Base-by-base conservation (phyloP, 2,888 invertebrate genomes). In the Choristoneura rosaceana region DNA sequence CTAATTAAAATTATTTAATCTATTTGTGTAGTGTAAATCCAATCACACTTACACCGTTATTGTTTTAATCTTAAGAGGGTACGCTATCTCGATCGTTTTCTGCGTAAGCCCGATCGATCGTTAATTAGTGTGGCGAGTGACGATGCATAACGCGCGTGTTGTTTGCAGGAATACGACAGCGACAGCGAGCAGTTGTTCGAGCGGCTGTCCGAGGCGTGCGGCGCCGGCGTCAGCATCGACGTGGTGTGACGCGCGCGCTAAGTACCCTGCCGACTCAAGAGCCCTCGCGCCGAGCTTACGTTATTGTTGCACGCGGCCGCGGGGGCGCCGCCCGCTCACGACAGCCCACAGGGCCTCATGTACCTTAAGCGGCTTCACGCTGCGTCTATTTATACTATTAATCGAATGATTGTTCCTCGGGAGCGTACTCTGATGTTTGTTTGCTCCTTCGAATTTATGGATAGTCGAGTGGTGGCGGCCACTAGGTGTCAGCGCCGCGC, bases 211-310 rank as follows among this genome's bases (percentile, higher is more conserved):
- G 71, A 33, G 34, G 52, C 70, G 59, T 59, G 15, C 69, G 38
- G 63, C n/a, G 55, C 14, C 69, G 38, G 63, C n/a, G 55, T 15
- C 64, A 52, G 52, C 50, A 33, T 73, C 66, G 55, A 58, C 66
- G 45, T 62, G 38, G 62, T 71, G 55, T 71, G 65, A 70, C 60
- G 38, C 65, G 41, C 41, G 25, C 34, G 38, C 17, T 66, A 61
- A 77, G 69, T 86, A 79, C 78, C 78, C 85, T 43, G 85, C 87
- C 78, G 85, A 89, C 81, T 88, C 73, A 88, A 90, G 84, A 87
- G 17, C 61, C 55, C 17, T 17, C 66, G 50, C 33, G 45, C 61
- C 41, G 3, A n/a, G 50, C 70, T 71, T 66, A 60, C 59, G 70
- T 71, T 71, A 69, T 67, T 69, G 68, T 71, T 67, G 68, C 34